Base-by-base conservation (phyloP, 2,888 invertebrate genomes). In the Baronia brevicornis region DNA sequence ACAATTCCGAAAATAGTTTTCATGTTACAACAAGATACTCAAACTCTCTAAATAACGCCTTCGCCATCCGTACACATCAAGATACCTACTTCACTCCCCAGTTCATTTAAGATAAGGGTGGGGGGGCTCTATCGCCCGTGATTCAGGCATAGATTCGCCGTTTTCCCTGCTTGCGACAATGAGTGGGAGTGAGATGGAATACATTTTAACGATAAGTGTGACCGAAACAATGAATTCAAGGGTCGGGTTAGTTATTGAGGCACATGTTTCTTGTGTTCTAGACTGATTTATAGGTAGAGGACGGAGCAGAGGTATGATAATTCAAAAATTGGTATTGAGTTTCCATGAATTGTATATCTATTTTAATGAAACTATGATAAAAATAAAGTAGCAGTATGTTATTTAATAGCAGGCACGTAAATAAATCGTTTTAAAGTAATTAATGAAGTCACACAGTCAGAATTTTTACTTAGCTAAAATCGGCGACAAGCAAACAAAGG, bases 141-240 rank as follows among this genome's bases (percentile, higher is more conserved):
- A 80, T 79, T 78, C 79, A 70, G 67, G 70, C 73, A 78, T 75
- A 74, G 79, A 79, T 79, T 79, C 77, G 67, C 68, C 65, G 64
- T 73, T 80, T 78, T 77, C 79, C 74, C 72, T 72, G 71, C 70
- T 67, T 69, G 11, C 9, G 62, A 68, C 73, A 65, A 68, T 66
- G 61, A 36, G 77, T 65, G 69, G 36, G 65, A 79, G 50, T 33
- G 59, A 46, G 71, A 70, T 4, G 48, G 48, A 38, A 33, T 31
- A 39, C 48, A 45, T 48, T 46, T 54, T 55, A 45, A 55, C 48
- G 48, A 44, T 54, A 49, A 38, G 74, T 40, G 55, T 41, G 57
- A 72, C 52, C 49, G 60, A 52, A 66, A 72, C 40, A 44, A 47
- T 51, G 42, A 43, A 49, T 54, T 50, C 60, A 67, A 66, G 71